phyloP scores from a whole-genome alignment of 2,888 invertebrate species.

The Doris montereyensis region DNA sequence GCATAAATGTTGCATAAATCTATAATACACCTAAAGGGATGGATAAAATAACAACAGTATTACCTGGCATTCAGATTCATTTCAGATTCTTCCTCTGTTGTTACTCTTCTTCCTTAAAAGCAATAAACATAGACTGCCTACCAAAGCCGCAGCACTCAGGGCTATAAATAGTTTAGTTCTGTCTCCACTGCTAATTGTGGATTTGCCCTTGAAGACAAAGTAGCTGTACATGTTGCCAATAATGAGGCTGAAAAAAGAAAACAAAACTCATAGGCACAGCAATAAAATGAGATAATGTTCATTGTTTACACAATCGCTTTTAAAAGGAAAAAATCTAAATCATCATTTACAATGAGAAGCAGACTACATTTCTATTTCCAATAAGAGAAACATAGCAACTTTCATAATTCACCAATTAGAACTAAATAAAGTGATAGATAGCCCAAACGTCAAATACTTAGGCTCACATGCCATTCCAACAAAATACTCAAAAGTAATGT shows the following conservation, averaged over 20 bases:
- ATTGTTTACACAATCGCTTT: too few relatives aligned
- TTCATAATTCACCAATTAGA: too few relatives aligned
- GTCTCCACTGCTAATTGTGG: slow-evolving; percentile 81
- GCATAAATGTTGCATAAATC: too few relatives aligned
- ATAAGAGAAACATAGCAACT: too few relatives aligned
- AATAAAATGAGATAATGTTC: neutral
- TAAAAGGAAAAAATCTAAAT: neutral
- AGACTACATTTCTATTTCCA: too few relatives aligned
- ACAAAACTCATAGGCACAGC: neutral
- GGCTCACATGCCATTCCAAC: too few relatives aligned
- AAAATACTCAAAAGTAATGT: too few relatives aligned
- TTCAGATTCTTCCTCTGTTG: slow-evolving; percentile 48
- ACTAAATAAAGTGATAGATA: too few relatives aligned
- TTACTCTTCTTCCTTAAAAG: slow-evolving; percentile 57
- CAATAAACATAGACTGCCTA: slow-evolving; percentile 77
- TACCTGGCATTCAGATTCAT: slow-evolving; percentile 60
- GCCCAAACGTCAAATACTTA: too few relatives aligned
- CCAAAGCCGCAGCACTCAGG: slow-evolving; percentile 80
- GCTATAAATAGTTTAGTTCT: slow-evolving; percentile 87
- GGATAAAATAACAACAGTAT: too few relatives aligned
- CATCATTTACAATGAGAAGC: neutral
- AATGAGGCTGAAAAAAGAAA: slow-evolving; percentile 83
- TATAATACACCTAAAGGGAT: too few relatives aligned
- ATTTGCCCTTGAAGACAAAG: slow-evolving; percentile 88
- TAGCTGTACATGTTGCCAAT: slow-evolving; percentile 96